Conservation (phyloP, 2,888 invertebrate genomes). For the Diplolepis rosae region DNA sequence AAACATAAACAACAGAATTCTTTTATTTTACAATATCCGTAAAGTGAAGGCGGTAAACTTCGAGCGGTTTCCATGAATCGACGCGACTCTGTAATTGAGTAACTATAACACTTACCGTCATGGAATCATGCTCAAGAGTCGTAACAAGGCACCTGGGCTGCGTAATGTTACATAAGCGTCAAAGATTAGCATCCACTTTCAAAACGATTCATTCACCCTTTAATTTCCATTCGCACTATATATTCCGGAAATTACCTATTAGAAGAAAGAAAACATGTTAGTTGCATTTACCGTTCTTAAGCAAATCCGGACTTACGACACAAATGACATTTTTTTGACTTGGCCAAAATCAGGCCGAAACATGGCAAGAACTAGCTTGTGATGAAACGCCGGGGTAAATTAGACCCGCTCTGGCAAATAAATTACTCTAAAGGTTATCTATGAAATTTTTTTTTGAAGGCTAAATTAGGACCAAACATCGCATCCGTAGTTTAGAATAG, state of each 20-base stretch:
- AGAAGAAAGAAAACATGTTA: not conserved
- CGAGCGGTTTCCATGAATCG: not conserved
- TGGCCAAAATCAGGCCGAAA: too few species aligned
- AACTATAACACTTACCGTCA: not conserved
- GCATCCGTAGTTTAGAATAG: too few species aligned
- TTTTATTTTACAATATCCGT: not conserved
- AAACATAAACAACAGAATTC: not conserved
- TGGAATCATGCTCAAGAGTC: not conserved
- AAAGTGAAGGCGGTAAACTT: not conserved
- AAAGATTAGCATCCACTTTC: constrained; percentile 16
- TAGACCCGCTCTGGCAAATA: too few species aligned
- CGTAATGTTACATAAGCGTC: constrained; percentile 11
- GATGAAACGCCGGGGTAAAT: too few species aligned
- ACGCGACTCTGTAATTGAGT: constrained; percentile 3
- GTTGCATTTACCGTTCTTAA: not conserved
- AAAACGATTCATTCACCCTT: constrained; percentile 4
- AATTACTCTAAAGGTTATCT: too few species aligned
- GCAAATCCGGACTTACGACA: not conserved
- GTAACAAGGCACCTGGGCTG: constrained; percentile 13
- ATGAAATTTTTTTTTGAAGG: too few species aligned
- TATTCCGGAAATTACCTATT: not conserved
- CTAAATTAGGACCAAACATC: too few species aligned
- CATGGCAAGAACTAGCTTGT: too few species aligned
- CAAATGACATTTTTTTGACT: too few species aligned
- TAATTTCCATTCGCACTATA: not conserved